These are phyloP conservation scores for Oophaga sylvatica DNA, from an alignment of 2,797 vertebrate species.

Conservation along the genomic window DNA sequence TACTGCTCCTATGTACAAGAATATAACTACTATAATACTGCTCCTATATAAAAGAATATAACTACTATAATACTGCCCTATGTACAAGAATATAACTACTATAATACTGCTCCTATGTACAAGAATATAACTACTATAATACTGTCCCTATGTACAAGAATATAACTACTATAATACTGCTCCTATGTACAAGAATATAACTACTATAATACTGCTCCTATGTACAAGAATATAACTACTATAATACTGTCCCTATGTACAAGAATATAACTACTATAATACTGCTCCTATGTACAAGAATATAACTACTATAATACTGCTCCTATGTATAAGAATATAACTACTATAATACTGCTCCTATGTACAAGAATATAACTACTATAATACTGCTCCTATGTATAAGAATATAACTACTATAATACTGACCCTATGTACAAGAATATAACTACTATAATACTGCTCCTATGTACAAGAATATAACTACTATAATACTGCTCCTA, in stretches of 20 bases:
- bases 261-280: no score
- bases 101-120: neutral
- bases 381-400: neutral
- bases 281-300: no score
- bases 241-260: neutral
- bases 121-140: slow-evolving; percentile 4
- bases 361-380: slow-evolving; percentile 4
- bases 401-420: neutral
- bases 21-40: no score
- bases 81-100: neutral
- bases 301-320: no score
- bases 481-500: neutral
- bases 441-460: neutral
- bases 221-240: slow-evolving; percentile 9
- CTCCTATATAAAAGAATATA: no score
- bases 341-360: neutral
- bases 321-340: neutral
- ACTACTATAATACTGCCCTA: no score
- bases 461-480: neutral
- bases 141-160: neutral
- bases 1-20: no score
- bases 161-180: neutral
- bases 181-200: neutral
- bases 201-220: slow-evolving; percentile 4
- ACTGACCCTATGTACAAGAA: neutral